phyloP scores from a whole-genome alignment of 2,113 vertebrate species.

The Cyanoramphus novaezelandiae region DNA sequence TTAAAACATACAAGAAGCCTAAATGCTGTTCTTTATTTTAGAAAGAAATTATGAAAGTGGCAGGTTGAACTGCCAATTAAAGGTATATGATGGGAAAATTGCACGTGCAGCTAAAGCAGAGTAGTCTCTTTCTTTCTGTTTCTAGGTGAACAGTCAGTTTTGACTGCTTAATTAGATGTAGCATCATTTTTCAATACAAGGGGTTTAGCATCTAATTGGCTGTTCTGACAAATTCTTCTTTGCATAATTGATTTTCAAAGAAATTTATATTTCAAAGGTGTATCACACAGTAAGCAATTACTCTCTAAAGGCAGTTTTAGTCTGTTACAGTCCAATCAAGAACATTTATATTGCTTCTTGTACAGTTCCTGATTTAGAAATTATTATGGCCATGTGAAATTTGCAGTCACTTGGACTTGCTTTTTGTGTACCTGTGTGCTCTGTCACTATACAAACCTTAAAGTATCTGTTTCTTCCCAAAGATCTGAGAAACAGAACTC shows the following conservation, averaged over 20 bases:
- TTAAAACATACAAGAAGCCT: not conserved
- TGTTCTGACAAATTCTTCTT: slow-evolving; percentile 16
- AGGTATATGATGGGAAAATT: not conserved
- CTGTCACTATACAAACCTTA: not conserved
- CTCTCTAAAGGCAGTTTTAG: not conserved
- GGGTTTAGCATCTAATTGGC: not conserved
- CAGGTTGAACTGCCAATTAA: not conserved
- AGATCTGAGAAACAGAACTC: not conserved
- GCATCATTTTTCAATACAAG: not conserved
- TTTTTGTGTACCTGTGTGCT: not conserved
- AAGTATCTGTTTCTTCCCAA: not conserved
- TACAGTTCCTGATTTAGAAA: not conserved
- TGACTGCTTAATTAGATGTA: not conserved
- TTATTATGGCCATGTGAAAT: not conserved
- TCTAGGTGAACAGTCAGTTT: not conserved
- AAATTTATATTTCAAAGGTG: not conserved
- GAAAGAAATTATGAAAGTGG: not conserved
- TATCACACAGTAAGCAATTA: not conserved
- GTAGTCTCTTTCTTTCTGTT: not conserved
- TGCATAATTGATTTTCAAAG: not conserved
- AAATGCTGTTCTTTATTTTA: not conserved
- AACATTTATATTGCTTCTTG: not conserved
- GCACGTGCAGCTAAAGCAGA: not conserved
- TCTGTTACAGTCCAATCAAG: not conserved
- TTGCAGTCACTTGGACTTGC: not conserved